Conservation (phyloP, 2,888 invertebrate genomes). For the Netelia melanura region DNA sequence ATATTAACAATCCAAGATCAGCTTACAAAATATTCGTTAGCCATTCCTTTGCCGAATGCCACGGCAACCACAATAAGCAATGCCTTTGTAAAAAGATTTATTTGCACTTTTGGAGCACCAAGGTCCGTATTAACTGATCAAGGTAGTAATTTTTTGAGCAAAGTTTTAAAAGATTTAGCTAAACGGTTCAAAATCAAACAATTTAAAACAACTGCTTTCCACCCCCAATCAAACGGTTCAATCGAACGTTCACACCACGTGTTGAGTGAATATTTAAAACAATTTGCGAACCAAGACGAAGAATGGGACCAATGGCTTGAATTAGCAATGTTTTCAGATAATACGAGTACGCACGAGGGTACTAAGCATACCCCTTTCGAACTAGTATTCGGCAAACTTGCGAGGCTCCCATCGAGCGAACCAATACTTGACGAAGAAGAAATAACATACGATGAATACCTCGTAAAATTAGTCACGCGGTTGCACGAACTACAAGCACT, state of each 20-base stretch:
- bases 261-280: slow-evolving; percentile 60
- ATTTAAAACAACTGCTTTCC: slow-evolving; percentile 50
- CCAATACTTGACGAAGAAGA: slow-evolving; percentile 7
- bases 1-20: slow-evolving; percentile 11
- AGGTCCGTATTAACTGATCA: slow-evolving; percentile 68
- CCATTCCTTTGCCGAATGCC: not conserved
- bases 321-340: slow-evolving; percentile 53
- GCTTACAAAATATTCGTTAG: not conserved
- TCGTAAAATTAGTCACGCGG: slow-evolving; percentile 42
- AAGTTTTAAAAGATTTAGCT: slow-evolving; percentile 61
- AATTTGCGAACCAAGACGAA: slow-evolving; percentile 29
- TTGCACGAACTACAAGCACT: slow-evolving; percentile 42
- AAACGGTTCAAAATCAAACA: slow-evolving; percentile 67
- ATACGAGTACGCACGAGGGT: slow-evolving; percentile 52
- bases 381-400: slow-evolving; percentile 55
- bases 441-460: slow-evolving; percentile 47
- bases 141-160: slow-evolving; percentile 69
- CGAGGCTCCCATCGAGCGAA: slow-evolving; percentile 33
- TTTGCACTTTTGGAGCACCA: slow-evolving; percentile 39
- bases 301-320: slow-evolving; percentile 58
- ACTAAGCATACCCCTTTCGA: slow-evolving; percentile 55
- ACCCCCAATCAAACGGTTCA: slow-evolving; percentile 52
- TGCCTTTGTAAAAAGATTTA: slow-evolving; percentile 12
- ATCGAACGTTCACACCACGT: slow-evolving; percentile 56
- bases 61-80: slow-evolving; percentile 3